Conservation (phyloP, 1,140 invertebrate genomes). For the Thaumatotibia leucotreta region DNA sequence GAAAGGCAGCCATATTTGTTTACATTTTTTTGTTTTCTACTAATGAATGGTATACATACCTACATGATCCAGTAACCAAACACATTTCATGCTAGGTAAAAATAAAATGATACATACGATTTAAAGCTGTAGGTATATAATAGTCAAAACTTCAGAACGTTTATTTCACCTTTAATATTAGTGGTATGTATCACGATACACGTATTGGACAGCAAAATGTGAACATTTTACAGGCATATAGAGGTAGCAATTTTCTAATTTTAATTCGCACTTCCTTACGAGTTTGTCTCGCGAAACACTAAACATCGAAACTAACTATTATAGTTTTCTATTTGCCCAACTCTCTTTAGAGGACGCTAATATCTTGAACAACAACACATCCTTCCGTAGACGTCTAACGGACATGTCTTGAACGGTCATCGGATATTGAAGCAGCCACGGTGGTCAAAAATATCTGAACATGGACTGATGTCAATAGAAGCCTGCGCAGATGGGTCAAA, state of each 20-base stretch:
- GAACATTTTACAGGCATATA: constrained; percentile 60
- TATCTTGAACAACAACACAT: constrained; percentile 1
- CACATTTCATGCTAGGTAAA: neutral
- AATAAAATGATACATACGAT: constrained; percentile 12
- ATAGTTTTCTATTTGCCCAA: constrained; percentile 23
- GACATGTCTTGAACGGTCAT: neutral
- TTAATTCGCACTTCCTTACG: constrained; percentile 20
- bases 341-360: neutral
- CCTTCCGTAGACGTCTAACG: neutral
- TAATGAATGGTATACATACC: too few species aligned
- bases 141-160: constrained; percentile 50
- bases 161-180: constrained; percentile 56
- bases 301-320: constrained; percentile 26
- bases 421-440: too few species aligned
- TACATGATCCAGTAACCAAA: too few species aligned
- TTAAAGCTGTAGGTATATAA: constrained; percentile 23
- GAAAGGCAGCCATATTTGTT: too few species aligned
- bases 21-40: too few species aligned
- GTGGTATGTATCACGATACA: constrained; percentile 41
- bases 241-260: constrained; percentile 59
- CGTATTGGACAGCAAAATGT: constrained; percentile 52
- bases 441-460: too few species aligned
- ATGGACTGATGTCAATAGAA: too few species aligned
- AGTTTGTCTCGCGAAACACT: constrained; percentile 27
- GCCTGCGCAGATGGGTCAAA: too few species aligned